Evolutionary conservation across 2,113 vertebrate species (phyloP).

Genomic region (Phyllostomus discolor): DNA sequence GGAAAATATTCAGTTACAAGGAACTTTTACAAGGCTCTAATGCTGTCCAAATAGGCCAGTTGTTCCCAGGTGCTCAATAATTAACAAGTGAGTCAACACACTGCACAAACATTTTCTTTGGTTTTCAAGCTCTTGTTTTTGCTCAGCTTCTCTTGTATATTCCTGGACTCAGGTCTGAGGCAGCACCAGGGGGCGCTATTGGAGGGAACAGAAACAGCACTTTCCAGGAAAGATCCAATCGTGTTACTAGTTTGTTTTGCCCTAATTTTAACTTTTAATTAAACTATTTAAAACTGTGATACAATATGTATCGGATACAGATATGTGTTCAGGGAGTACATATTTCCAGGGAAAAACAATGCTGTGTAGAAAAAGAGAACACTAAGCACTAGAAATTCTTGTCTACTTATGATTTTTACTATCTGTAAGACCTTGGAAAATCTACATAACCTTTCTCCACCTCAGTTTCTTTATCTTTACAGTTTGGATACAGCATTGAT

Average conservation of each 20-base stretch:
- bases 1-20: neutral
- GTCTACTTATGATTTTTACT: neutral
- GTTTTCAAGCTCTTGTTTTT: neutral
- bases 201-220: neutral
- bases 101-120: neutral
- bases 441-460: neutral
- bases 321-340: neutral
- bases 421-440: neutral
- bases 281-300: neutral
- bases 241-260: neutral
- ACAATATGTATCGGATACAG: neutral
- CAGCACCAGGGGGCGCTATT: neutral
- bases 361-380: neutral
- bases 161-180: too few relatives aligned
- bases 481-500: neutral
- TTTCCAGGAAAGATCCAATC: neutral
- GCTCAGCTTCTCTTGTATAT: neutral
- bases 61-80: neutral
- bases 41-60: neutral
- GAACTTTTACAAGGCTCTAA: neutral
- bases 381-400: neutral
- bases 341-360: neutral
- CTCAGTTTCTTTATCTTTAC: neutral
- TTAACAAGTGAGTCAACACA: neutral
- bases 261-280: neutral